These are phyloP conservation scores for Melangyna quadrimaculata DNA, from an alignment of 2,888 invertebrate species.

Conservation along the genomic window DNA sequence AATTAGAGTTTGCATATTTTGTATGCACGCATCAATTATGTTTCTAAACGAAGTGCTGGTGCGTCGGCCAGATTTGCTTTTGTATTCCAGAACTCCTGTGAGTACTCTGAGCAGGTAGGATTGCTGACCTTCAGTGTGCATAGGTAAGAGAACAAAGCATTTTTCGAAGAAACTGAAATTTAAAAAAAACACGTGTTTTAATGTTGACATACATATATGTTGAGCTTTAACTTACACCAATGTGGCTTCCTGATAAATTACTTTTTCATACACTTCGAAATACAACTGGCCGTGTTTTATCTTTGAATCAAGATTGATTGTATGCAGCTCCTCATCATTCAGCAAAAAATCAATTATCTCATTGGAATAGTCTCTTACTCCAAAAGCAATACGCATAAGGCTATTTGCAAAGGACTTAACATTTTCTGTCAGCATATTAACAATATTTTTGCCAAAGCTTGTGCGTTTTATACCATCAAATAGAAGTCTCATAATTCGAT, in stretches of 20 bases:
- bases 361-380: constrained; percentile 40
- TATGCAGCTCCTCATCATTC: constrained; percentile 47
- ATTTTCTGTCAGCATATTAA: constrained; percentile 46
- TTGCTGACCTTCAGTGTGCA: constrained; percentile 72
- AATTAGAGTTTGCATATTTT: constrained; percentile 23
- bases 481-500: constrained; percentile 58
- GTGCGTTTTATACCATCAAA: constrained; percentile 65
- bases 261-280: constrained; percentile 75
- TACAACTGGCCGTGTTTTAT: constrained; percentile 79
- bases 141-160: constrained; percentile 74
- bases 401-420: constrained; percentile 64
- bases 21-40: constrained; percentile 40
- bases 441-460: constrained; percentile 36
- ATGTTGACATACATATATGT: background rate
- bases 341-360: constrained; percentile 61
- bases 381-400: constrained; percentile 69
- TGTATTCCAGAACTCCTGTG: constrained; percentile 76
- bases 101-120: constrained; percentile 75
- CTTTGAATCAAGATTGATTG: constrained; percentile 53
- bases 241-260: constrained; percentile 74
- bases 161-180: constrained; percentile 63
- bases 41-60: background rate
- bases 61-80: constrained; percentile 4
- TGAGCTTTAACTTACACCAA: constrained; percentile 41
- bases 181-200: background rate